phyloP scores from a whole-genome alignment of 1,140 invertebrate species.

The Cecropterus lyciades region DNA sequence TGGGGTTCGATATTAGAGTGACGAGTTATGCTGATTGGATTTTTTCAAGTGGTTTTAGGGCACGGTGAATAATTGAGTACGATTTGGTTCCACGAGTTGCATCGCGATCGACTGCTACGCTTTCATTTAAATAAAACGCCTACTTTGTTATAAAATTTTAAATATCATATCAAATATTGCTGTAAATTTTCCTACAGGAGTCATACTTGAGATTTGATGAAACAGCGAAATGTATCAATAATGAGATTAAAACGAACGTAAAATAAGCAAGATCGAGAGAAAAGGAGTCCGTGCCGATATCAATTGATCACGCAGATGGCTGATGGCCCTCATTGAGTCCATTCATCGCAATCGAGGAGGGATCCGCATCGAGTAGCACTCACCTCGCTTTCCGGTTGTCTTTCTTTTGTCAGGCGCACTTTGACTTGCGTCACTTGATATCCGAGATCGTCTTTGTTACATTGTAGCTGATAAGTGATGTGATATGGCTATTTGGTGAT shows the following conservation, averaged over 20 bases:
- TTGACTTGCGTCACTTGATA: constrained; percentile 68
- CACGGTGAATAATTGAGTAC: constrained; percentile 78
- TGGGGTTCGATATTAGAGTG: constrained; percentile 82
- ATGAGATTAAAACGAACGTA: constrained; percentile 48
- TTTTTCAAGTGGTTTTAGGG: constrained; percentile 79
- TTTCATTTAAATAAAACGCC: too few species aligned
- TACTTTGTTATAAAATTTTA: too few species aligned
- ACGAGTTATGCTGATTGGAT: constrained; percentile 84
- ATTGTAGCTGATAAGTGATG: constrained; percentile 69
- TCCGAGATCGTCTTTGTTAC: constrained; percentile 73
- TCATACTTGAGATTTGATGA: constrained; percentile 19
- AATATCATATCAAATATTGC: too few species aligned
- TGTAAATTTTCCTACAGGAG: not conserved
- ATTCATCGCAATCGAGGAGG: constrained; percentile 64
- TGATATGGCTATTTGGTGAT: constrained; percentile 49
- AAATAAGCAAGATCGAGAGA: constrained; percentile 48
- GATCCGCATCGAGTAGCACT: constrained; percentile 66
- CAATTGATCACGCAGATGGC: constrained; percentile 79
- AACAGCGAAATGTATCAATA: constrained; percentile 31
- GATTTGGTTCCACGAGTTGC: constrained; percentile 66
- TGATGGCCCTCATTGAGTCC: constrained; percentile 60
- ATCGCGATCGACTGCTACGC: constrained; percentile 19
- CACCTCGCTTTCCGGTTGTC: constrained; percentile 77
- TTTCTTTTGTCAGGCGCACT: constrained; percentile 76
- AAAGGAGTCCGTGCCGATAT: constrained; percentile 60